Percentiles rank a stretch among this genome's conserved stretches.
Conservation (phyloP, 1,140 invertebrate species). For the Scaptomyza montana region DNA sequence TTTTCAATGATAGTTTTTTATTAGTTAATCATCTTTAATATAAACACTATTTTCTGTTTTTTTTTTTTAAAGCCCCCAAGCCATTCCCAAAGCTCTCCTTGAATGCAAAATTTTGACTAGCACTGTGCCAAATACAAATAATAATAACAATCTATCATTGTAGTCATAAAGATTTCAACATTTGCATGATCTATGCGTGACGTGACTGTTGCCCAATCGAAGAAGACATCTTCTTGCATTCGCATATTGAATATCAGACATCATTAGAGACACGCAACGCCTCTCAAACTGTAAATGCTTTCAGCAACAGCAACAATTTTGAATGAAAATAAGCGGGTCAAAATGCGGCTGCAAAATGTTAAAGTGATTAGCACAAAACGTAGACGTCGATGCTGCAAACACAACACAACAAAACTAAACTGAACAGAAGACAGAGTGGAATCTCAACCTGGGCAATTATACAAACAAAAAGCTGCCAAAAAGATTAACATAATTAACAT, state of each 20-base stretch:
- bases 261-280: conserved; percentile 73
- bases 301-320: conserved; percentile 29
- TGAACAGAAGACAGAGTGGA: conserved; percentile 10
- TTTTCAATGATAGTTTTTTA: no score
- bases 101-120: conserved; percentile 14
- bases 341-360: conserved; percentile 73
- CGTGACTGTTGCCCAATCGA: conserved; percentile 59
- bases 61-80: no score
- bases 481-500: conserved; percentile 64
- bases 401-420: background rate
- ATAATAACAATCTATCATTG: conserved; percentile 29
- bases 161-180: conserved; percentile 16
- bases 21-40: no score
- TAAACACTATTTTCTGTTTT: no score
- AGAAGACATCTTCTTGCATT: conserved; percentile 52
- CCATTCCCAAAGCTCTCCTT: conserved; percentile 7
- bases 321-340: conserved; percentile 72
- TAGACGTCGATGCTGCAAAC: background rate
- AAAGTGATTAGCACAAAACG: conserved; percentile 76
- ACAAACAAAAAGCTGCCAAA: conserved; percentile 72
- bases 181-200: conserved; percentile 21
- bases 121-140: conserved; percentile 10
- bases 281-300: conserved; percentile 75
- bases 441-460: conserved; percentile 55
- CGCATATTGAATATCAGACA: conserved; percentile 55